Evolutionary conservation across 2,113 vertebrate genomes (phyloP).

Genomic region (Nyctereutes procyonoides): DNA sequence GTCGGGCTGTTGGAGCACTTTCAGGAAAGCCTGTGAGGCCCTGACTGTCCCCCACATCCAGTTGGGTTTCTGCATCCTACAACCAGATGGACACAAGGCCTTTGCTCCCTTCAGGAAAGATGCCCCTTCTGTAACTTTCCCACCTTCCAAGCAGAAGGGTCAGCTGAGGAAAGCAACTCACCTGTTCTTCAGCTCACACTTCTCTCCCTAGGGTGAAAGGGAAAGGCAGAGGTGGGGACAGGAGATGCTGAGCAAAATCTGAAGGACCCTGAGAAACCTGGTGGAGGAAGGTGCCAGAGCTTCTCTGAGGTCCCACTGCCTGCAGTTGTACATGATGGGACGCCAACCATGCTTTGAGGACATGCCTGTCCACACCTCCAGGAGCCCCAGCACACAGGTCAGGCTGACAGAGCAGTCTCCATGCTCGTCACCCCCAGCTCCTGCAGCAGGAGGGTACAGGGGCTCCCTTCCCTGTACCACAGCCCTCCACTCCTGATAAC

Average conservation of each 20-base stretch:
- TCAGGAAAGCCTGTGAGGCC: no score
- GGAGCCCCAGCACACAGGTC: not conserved
- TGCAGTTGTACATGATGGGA: not conserved
- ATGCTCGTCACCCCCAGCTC: no score
- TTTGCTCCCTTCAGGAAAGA: not conserved
- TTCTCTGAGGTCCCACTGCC: rapidly evolving
- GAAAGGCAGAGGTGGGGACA: not conserved
- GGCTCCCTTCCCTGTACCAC: not conserved
- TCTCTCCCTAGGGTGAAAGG: not conserved
- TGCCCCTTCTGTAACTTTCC: not conserved
- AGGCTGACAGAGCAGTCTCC: not conserved
- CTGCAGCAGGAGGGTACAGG: not conserved
- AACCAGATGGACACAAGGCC: no score
- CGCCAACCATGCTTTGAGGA: not conserved
- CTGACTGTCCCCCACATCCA: no score
- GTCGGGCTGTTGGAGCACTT: no score
- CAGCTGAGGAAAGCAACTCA: not conserved
- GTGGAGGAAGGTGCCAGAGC: not conserved
- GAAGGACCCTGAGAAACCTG: not conserved
- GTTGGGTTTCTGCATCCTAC: no score
- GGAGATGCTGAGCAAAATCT: not conserved
- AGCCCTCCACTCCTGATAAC: not conserved
- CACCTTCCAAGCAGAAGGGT: not conserved
- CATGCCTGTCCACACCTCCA: not conserved
- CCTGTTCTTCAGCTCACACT: not conserved